Evolutionary conservation across 53 echinoderm and acorn worm genomes (phyloP).

Genomic region (Echinarachnius parma): DNA sequence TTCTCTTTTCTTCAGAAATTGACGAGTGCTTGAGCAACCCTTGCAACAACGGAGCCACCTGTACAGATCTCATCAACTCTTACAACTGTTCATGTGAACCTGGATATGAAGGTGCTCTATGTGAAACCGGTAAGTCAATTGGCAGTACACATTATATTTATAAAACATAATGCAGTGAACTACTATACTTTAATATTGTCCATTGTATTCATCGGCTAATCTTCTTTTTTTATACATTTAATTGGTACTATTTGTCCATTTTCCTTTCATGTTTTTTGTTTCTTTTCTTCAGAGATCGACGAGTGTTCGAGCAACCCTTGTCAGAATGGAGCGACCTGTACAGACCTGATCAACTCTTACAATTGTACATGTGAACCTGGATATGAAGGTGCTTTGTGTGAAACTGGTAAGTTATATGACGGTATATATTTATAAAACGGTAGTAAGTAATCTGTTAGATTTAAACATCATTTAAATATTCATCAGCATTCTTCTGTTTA

Average conservation of each 20-base stretch:
- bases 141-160: too few species aligned
- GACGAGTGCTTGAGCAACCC: neutral
- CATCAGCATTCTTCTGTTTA: too few species aligned
- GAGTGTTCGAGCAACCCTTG: constrained; percentile 24
- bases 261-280: too few species aligned
- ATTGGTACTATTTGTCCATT: too few species aligned
- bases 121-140: neutral
- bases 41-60: neutral
- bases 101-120: neutral
- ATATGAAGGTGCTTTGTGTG: neutral
- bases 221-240: too few species aligned
- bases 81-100: constrained; percentile 1
- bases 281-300: constrained; percentile 14
- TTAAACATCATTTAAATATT: too few species aligned
- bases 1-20: neutral
- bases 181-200: too few species aligned
- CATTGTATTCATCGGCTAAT: too few species aligned
- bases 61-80: neutral
- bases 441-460: too few species aligned
- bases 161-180: too few species aligned
- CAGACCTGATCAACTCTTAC: constrained; percentile 3
- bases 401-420: constrained; percentile 17
- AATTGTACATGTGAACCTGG: constrained; percentile 3
- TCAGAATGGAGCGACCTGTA: constrained; percentile 27
- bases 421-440: too few species aligned